Conservation (phyloP, 2,113 vertebrate species). For the Prinia subflava region DNA sequence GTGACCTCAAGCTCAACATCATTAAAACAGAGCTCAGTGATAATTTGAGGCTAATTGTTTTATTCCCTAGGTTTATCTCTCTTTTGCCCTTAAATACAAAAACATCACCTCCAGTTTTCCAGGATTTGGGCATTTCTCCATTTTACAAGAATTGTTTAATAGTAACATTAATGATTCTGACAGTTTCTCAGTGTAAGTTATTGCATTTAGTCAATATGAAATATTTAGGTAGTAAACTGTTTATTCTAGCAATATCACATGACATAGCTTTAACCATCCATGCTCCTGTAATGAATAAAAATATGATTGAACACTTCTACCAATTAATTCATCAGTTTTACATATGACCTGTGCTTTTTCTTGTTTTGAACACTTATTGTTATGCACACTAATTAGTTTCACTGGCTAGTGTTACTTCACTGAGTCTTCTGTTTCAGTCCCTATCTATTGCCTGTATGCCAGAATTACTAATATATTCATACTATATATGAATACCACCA, state of each 20-base stretch:
- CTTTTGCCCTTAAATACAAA: background rate
- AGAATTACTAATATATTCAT: background rate
- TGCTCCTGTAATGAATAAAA: background rate
- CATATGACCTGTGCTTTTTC: background rate
- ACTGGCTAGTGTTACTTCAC: background rate
- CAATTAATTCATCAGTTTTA: background rate
- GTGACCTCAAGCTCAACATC: background rate
- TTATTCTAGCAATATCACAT: background rate
- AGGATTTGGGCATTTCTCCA: background rate
- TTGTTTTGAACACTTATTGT: background rate
- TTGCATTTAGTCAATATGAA: background rate
- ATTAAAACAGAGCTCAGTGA: background rate
- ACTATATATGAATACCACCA: background rate
- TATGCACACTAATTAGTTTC: background rate
- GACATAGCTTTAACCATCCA: background rate
- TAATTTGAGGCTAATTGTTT: conserved; percentile 40
- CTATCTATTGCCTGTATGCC: background rate
- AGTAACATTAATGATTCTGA: background rate
- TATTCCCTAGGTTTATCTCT: background rate
- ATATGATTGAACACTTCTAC: background rate
- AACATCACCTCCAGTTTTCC: background rate
- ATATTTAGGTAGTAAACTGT: background rate
- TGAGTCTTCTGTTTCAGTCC: background rate
- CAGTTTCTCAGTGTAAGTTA: background rate
- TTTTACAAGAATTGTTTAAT: background rate